Percentiles rank a stretch among this genome's conserved stretches.
Conservation (phyloP, 1,140 invertebrate genomes). For the Drosophila lini region DNA sequence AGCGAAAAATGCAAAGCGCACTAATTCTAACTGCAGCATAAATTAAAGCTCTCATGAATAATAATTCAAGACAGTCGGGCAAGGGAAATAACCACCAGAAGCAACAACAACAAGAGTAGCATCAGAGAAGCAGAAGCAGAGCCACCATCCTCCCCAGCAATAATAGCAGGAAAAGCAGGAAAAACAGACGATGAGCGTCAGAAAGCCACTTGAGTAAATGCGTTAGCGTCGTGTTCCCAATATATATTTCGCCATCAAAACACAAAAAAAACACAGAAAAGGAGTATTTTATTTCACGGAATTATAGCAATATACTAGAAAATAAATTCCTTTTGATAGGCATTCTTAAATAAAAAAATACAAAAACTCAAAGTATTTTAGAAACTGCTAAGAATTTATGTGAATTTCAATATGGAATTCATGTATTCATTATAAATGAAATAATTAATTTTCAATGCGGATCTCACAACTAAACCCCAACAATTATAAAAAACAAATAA, state of each 20-base stretch:
- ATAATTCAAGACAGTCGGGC: slow-evolving; percentile 75
- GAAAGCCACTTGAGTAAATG: slow-evolving; percentile 57
- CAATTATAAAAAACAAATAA: slow-evolving; percentile 6
- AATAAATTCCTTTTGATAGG: background rate
- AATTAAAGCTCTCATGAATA: slow-evolving; percentile 81
- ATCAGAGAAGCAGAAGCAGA: slow-evolving; percentile 1
- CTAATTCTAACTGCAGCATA: slow-evolving; percentile 82
- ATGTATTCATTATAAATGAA: background rate
- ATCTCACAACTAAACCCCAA: background rate
- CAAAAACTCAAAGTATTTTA: too few species aligned
- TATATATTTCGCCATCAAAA: slow-evolving; percentile 2
- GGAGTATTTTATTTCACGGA: too few species aligned
- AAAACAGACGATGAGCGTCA: slow-evolving; percentile 42
- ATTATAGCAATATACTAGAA: too few species aligned
- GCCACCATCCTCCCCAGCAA: slow-evolving; percentile 4
- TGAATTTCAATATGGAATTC: background rate
- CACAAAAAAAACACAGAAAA: background rate
- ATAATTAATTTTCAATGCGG: background rate
- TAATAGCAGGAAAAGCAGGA: slow-evolving; percentile 27
- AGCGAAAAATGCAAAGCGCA: slow-evolving; percentile 76
- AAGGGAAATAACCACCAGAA: slow-evolving; percentile 44
- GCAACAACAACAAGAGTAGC: slow-evolving; percentile 13
- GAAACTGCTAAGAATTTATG: background rate
- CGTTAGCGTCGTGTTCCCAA: slow-evolving; percentile 21
- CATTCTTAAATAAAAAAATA: background rate